A percentile compares a stretch with the other conserved stretches of the same genome.
Conservation (phyloP, 2,113 vertebrate species). For the Pachyramphus minor region DNA sequence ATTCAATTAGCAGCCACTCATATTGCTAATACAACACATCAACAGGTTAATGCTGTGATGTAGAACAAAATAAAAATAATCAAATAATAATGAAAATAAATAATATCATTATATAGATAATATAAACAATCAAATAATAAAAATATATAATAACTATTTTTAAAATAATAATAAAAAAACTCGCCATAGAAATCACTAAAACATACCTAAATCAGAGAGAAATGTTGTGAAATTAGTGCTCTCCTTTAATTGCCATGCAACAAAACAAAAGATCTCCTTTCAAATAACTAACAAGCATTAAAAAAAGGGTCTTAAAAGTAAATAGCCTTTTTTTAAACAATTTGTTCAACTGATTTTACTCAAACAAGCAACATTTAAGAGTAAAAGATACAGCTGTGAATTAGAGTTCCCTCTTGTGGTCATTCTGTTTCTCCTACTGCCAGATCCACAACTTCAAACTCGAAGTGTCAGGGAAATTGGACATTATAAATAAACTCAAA, state of each 20-base stretch:
- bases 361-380: neutral
- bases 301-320: neutral
- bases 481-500: neutral
- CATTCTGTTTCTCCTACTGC: neutral
- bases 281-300: neutral
- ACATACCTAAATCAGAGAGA: neutral
- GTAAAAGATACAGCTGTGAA: neutral
- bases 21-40: neutral
- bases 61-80: neutral
- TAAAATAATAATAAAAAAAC: neutral
- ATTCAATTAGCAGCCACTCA: neutral
- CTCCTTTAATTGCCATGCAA: neutral
- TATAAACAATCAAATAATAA: no score
- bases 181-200: neutral
- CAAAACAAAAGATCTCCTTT: neutral
- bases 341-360: neutral
- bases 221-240: neutral
- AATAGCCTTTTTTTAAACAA: neutral
- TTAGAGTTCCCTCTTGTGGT: slow-evolving; percentile 64
- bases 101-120: no score
- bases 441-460: neutral
- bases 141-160: no score
- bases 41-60: neutral
- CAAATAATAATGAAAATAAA: no score
- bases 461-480: rapidly evolving